Conservation (phyloP, 2,797 vertebrate species). For the Urocyon cinereoargenteus region DNA sequence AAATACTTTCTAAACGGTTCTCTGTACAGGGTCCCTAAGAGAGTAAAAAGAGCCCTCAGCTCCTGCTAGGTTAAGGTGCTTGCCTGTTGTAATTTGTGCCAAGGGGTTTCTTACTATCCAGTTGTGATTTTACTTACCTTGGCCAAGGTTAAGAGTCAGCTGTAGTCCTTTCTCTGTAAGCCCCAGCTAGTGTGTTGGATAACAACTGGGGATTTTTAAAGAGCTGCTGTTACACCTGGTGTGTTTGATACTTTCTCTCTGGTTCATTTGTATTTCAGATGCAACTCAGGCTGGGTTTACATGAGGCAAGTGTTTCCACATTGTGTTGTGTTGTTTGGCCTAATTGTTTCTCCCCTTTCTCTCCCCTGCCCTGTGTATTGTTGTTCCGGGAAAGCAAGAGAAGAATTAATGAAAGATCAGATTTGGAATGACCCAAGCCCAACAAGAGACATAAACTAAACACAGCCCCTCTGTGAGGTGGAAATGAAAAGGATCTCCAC, state of each 20-base stretch:
- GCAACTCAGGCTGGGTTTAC: conserved; percentile 57
- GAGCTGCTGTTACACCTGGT: neutral
- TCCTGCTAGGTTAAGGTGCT: neutral
- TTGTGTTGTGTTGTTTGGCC: neutral
- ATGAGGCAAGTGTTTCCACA: conserved; percentile 19
- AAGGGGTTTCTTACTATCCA: neutral
- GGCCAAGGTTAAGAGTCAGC: neutral
- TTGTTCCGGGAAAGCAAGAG: neutral
- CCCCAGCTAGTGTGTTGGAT: neutral
- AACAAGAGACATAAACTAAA: neutral
- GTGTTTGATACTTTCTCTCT: conserved; percentile 44
- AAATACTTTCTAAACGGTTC: neutral
- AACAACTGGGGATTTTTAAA: neutral
- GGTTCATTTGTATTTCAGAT: conserved; percentile 69
- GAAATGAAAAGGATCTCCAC: neutral
- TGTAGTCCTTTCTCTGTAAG: neutral
- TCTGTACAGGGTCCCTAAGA: neutral
- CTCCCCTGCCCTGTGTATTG: neutral
- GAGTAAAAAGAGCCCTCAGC: neutral
- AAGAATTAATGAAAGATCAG: neutral
- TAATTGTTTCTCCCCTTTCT: neutral
- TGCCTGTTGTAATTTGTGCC: neutral
- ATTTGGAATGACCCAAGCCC: neutral
- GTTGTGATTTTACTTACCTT: neutral
- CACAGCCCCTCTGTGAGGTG: neutral